phyloP scores from a whole-genome alignment of 2,888 invertebrate species.

The Drosophila melanosoma region DNA sequence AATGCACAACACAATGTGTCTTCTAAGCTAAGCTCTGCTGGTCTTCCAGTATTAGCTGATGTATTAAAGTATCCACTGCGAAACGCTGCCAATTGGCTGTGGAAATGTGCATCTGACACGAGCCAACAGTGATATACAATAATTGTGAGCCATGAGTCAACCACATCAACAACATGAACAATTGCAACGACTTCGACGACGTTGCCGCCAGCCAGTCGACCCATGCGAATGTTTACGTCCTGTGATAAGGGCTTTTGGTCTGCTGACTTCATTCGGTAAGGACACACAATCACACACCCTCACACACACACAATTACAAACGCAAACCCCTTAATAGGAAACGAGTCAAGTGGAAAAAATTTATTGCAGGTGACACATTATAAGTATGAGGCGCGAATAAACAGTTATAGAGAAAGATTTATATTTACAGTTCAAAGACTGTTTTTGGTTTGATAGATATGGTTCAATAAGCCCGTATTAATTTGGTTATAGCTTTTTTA shows the following conservation, averaged over 20 bases:
- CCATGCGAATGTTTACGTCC: conserved; percentile 84
- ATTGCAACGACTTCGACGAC: conserved; percentile 70
- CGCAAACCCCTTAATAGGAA: conserved; percentile 14
- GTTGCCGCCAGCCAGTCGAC: conserved; percentile 83
- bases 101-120: conserved; percentile 13
- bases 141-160: conserved; percentile 58
- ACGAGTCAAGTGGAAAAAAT: conserved; percentile 53
- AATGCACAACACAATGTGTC: conserved; percentile 63
- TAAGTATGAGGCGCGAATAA: conserved; percentile 18
- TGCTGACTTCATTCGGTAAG: conserved; percentile 84
- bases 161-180: conserved; percentile 65
- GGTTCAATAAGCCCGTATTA: not conserved
- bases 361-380: conserved; percentile 43
- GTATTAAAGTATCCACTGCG: conserved; percentile 45
- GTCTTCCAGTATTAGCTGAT: conserved; percentile 56
- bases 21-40: conserved; percentile 46
- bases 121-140: conserved; percentile 1
- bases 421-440: not conserved
- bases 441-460: not conserved
- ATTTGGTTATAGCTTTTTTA: not conserved
- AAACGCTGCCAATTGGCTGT: conserved; percentile 20
- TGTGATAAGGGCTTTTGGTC: conserved; percentile 84
- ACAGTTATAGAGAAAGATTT: conserved; percentile 6
- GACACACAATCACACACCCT: conserved; percentile 19
- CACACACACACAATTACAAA: not conserved